A percentile compares a stretch with the other conserved stretches of the same genome.
Evolutionary conservation across 1,140 invertebrate genomes (phyloP).

Genomic region (Bombus polaris): DNA sequence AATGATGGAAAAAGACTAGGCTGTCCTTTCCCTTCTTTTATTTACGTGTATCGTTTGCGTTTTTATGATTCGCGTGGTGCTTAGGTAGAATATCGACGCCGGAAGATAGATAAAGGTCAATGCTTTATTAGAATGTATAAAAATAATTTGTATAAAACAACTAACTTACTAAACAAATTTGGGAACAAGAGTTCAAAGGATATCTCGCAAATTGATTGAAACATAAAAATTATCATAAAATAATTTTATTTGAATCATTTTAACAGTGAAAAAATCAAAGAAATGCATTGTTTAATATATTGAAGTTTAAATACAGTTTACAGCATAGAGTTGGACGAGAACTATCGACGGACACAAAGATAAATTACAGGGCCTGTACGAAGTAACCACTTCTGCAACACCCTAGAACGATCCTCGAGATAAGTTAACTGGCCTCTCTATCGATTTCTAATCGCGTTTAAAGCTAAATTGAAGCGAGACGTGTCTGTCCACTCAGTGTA

Average conservation of each 20-base stretch:
- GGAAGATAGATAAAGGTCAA: no score
- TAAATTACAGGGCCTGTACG: background rate
- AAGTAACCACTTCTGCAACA: conserved; percentile 8
- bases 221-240: no score
- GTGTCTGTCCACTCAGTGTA: conserved; percentile 29
- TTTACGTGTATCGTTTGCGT: no score
- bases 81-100: no score
- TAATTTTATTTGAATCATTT: no score
- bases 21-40: background rate
- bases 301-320: background rate
- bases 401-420: background rate
- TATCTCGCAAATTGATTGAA: background rate
- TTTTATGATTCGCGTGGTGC: no score
- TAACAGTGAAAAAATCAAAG: no score
- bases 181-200: background rate
- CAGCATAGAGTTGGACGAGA: background rate
- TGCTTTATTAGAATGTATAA: no score
- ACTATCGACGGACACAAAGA: conserved; percentile 12
- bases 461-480: conserved; percentile 37
- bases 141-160: background rate
- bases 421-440: conserved; percentile 29
- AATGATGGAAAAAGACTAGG: background rate
- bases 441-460: conserved; percentile 35
- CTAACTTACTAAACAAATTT: background rate
- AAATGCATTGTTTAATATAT: background rate